Evolutionary conservation across 1,140 invertebrate genomes (phyloP), one percentile per base, ranked within the genome.

Genomic region (Leucophenga varia): DNA sequence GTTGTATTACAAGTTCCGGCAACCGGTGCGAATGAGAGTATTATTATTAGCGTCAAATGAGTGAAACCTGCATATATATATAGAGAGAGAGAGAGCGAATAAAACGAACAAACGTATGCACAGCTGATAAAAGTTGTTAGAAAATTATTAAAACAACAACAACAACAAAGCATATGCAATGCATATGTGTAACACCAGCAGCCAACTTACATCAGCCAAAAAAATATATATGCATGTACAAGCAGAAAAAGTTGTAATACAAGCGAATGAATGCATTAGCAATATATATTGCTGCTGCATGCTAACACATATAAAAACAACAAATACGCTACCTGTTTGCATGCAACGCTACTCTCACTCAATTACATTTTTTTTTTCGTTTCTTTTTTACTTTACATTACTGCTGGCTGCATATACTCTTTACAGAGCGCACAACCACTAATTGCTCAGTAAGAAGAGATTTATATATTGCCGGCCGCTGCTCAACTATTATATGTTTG

Each of bases 131-230:
- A n/a, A n/a, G n/a, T n/a, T n/a, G n/a, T n/a, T n/a, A n/a, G n/a
- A n/a, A n/a, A n/a, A n/a, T n/a, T n/a, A n/a, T n/a, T n/a, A n/a
- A n/a, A 41, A 31, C 35, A 20, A 31, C n/a, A n/a, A 45, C 22
- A n/a, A 35, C 47, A 21, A 30, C 25, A 52, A 22, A n/a, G n/a
- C n/a, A n/a, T n/a, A n/a, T n/a, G n/a, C n/a, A n/a, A 32, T 32
- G 25, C 18, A 35, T n/a, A 13, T 40, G 17, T 57, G 49, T 56
- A 61, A 61, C 49, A 58, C 35, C 35, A 43, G 36, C 48, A 63
- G 50, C 7, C 59, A 22, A 64, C 60, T 64, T 64, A 64, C 60
- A 64, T 64, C 60, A 64, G 60, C 60, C 60, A 48, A 49, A 52
- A 25, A 25, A 25, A 10, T 5, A 25, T 10, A 10, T 25, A 25